Percentiles rank a stretch among this genome's conserved stretches.
Conservation (phyloP, 2,113 vertebrate species). For the Vanacampus margaritifer region DNA sequence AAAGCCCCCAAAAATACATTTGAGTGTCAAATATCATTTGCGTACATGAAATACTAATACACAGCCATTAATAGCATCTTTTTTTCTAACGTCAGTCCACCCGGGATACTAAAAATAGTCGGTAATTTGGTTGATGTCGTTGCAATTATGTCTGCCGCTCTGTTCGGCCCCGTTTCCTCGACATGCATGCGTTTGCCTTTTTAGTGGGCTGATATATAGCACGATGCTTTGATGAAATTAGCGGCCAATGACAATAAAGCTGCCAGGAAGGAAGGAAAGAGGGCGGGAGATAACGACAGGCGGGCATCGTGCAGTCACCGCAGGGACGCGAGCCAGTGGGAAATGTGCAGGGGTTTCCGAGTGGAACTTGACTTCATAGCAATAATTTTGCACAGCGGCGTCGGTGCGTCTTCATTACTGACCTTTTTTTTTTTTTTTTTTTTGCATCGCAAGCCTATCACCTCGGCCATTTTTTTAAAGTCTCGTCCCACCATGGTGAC, state of each 20-base stretch:
- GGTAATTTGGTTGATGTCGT: not conserved
- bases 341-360: slow-evolving; percentile 4
- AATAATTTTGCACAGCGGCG: not conserved
- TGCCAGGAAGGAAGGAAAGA: not conserved
- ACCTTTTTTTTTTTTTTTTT: slow-evolving; percentile 2
- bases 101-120: not conserved
- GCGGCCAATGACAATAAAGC: not conserved
- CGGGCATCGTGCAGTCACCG: not conserved
- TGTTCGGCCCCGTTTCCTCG: not conserved
- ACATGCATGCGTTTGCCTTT: not conserved
- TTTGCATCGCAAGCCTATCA: not conserved
- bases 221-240: not conserved
- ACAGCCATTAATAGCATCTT: not conserved
- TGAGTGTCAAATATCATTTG: not conserved
- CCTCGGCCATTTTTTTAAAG: not conserved
- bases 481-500: not conserved
- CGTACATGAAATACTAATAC: not conserved
- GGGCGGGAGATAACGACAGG: not conserved
- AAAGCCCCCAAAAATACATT: slow-evolving; percentile 1
- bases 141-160: not conserved
- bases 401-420: not conserved
- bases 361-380: slow-evolving; percentile 1
- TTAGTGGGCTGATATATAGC: not conserved
- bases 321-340: not conserved
- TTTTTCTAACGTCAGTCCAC: not conserved